Base-by-base conservation (phyloP, 2,797 vertebrate species). In the Eulemur rubriventer region DNA sequence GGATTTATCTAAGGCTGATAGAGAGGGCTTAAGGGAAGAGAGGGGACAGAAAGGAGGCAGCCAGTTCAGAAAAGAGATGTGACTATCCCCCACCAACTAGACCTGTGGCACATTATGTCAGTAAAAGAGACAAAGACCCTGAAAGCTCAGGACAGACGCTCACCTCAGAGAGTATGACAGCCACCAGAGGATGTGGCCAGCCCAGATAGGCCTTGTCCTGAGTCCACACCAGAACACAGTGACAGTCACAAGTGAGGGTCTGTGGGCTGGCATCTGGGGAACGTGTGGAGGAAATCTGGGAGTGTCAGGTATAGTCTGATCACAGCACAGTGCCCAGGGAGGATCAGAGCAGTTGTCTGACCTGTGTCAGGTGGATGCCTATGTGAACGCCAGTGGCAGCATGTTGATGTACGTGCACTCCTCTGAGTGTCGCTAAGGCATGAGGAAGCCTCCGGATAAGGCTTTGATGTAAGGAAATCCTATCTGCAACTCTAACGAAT, bases 1-100 rank as follows among this genome's bases (percentile, higher is more conserved):
- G 33, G 18, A 94, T 57, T 72, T 86, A 57, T 92, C 92, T 55
- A 50, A 89, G 24, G 43, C 87, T 94, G 67, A 89, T 22, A 33
- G 7, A 81, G 26, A 83, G 18, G 35, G 30, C 33, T 73, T 61
- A 85, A 55, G 41, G 65, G 33, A 69, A 28, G 12, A 91, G 1
- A 87, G 50, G 38, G 50, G 38, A 10, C 35, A 35, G 16, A 79
- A 63, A 91, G n/a, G 50, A 75, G 17, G 24, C 22, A 18, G 26
- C 67, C 55, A 89, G 20, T 87, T 35, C 38, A 86, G 48, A 55
- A 88, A 86, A 85, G 55, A 72, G 69, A 26, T 67, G 28, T 48
- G 30, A 35, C 82, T 13, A 2, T 79, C 20, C 67, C 90, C 65
- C 65, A 72, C 1, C 57, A 78, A 55, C 46, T 35, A 46, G 70